These are phyloP conservation scores for Leistus spinibarbis DNA, from an alignment of 2,888 invertebrate species.

Conservation along the genomic window DNA sequence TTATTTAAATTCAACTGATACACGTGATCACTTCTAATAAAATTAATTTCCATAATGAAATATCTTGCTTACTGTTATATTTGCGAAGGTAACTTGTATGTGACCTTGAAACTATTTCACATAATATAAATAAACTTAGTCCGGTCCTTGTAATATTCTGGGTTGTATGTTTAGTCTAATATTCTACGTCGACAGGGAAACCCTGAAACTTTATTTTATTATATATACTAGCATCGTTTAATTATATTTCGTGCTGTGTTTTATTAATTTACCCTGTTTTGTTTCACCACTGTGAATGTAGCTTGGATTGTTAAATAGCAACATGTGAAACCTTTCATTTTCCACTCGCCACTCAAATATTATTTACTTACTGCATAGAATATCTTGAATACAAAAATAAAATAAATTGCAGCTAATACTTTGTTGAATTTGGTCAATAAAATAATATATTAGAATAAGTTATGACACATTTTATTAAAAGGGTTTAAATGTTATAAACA, in stretches of 20 bases:
- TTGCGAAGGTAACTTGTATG: too few relatives aligned
- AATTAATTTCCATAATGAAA: too few relatives aligned
- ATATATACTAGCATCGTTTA: neutral
- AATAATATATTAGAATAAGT: too few relatives aligned
- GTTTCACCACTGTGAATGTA: neutral
- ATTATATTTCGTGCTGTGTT: neutral
- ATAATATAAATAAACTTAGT: neutral
- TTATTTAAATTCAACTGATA: too few relatives aligned
- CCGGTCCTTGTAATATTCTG: neutral
- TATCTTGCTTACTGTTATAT: too few relatives aligned
- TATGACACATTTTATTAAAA: too few relatives aligned
- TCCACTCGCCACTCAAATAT: neutral
- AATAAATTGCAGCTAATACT: too few relatives aligned
- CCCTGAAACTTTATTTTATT: neutral
- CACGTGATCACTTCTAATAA: too few relatives aligned
- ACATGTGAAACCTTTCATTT: neutral
- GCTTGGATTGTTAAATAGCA: neutral
- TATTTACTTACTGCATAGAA: neutral
- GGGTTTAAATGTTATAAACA: too few relatives aligned
- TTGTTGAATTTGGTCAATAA: too few relatives aligned
- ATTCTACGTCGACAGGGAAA: neutral
- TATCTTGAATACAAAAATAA: neutral
- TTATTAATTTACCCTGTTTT: slow-evolving; percentile 2
- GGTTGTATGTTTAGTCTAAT: neutral
- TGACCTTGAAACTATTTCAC: too few relatives aligned